Base-by-base conservation (phyloP, 2,113 vertebrate species). In the Myrmecobius fasciatus region DNA sequence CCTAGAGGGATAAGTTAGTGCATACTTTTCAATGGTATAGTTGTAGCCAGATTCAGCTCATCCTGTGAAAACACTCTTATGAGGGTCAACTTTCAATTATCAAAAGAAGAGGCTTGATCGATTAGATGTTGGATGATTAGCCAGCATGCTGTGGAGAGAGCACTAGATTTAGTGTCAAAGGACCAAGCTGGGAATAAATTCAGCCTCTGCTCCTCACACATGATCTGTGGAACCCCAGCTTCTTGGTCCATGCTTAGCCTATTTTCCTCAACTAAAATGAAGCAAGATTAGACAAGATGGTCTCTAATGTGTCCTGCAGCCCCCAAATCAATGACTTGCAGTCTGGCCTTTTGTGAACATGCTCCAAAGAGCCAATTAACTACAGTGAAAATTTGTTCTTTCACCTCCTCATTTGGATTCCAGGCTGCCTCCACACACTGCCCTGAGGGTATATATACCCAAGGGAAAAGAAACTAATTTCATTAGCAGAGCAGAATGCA, bases 81-180 rank as follows among this genome's bases (percentile, higher is more conserved):
- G 48, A 92, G 48, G 54, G 92, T 93, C 92, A 93, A 89, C 90
- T 92, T 89, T 3, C 53, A 67, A n/a, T 12, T 20, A 4, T n/a
- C 3, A 75, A 36, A 20, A 75, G 60, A 31, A 31, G 11, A 31
- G 11, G 56, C 11, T 67, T 1, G 60, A 75, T n/a, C 6, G 36
- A 75, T 12, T 36, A n/a, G 36, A n/a, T 75, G 36, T 28, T 53
- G 53, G 25, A 24, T 3, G 0, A 53, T 53, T 53, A 25, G 56
- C 1, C 7, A 25, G 28, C 1, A 60, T 4, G 56, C 28, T 67
- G 26, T 28, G 54, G 25, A 60, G 54, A 12, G 54, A 0, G 9
- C 11, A 31, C 9, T 36, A 31, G 28, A 67, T 67, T 11, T 36
- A 31, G 3, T 1, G 11, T 67, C 56, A 11, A 67, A 36, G 56